Base-by-base conservation (phyloP, 2,797 vertebrate genomes). In the Steatocranus sp. region DNA sequence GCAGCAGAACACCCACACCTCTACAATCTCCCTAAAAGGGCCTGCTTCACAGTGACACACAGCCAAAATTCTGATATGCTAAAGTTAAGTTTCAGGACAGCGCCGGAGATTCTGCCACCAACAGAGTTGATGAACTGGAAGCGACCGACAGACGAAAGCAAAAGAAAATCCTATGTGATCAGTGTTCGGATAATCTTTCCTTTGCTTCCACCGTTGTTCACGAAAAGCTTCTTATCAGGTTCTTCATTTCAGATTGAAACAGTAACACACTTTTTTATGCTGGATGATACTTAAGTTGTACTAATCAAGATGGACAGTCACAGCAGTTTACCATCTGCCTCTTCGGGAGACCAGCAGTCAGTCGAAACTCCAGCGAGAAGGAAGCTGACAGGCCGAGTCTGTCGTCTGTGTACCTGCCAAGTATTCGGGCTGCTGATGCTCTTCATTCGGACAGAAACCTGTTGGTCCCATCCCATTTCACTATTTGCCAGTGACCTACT, bases 101-200 rank as follows among this genome's bases (percentile, higher is more conserved):
- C 49, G 7, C 9, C 27, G 12, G 32, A 49, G 36, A n/a, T 49
- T 46, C 41, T 14, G 49, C 27, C 48, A 25, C 56, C 84, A n/a
- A 50, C 84, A 48, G 32, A 78, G 82, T 86, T 20, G 18, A 75
- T 1, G 4, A 78, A 80, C 76, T 86, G 83, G 87, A 89, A 63
- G 11, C 18, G n/a, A 88, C 68, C 68, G 34, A 63, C 14, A 41
- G 18, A 70, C 70, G 38, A 23, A 23, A 79, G 70, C 61, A 76
- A 76, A 83, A 83, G 82, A 76, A 74, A 82, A 88, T 78, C 82
- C 68, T 38, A 5, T 27, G 81, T 66, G 82, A 82, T 78, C 79
- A 30, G 38, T 14, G 25, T 68, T 48, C 30, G 51, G 70, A 58
- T 81, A 86, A 76, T 1, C 11, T 78, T 66, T 66, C 43, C 68